Percentiles rank a stretch among this genome's conserved stretches.
These are phyloP conservation scores for Centropus bengalensis DNA, from an alignment of 2,113 vertebrate species.

Conservation along the genomic window DNA sequence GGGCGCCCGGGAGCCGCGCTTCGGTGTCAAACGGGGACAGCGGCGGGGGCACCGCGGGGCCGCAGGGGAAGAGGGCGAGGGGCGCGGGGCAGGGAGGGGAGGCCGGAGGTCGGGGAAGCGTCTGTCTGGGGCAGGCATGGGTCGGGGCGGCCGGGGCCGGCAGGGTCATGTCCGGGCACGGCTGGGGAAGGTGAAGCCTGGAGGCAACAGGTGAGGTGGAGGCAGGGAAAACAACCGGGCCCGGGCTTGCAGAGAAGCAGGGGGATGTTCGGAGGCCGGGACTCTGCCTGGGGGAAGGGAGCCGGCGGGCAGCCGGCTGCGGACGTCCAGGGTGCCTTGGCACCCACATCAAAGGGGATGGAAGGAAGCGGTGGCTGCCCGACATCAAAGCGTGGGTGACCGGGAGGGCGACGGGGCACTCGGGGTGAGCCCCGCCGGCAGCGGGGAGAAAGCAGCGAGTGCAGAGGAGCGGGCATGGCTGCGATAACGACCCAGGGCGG, in stretches of 20 bases:
- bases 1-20: background rate
- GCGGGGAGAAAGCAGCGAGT: background rate
- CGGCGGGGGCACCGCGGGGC: background rate
- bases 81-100: background rate
- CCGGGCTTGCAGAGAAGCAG: background rate
- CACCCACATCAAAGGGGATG: constrained; percentile 30
- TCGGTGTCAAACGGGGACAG: constrained; percentile 6
- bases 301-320: background rate
- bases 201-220: background rate
- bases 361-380: background rate
- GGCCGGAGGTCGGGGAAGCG: constrained; percentile 12
- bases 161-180: background rate
- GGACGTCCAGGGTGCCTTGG: background rate
- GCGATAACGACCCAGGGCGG: background rate
- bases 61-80: background rate
- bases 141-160: background rate
- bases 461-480: background rate
- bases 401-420: background rate
- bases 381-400: constrained; percentile 35
- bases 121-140: background rate
- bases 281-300: background rate
- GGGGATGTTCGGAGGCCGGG: background rate
- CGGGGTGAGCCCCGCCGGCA: background rate
- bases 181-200: constrained; percentile 20
- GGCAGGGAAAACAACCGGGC: background rate